A percentile compares a stretch with the other conserved stretches of the same genome.
These are phyloP conservation scores for Sycobia sp. DNA, from an alignment of 1,140 invertebrate genomes.

Conservation along the genomic window DNA sequence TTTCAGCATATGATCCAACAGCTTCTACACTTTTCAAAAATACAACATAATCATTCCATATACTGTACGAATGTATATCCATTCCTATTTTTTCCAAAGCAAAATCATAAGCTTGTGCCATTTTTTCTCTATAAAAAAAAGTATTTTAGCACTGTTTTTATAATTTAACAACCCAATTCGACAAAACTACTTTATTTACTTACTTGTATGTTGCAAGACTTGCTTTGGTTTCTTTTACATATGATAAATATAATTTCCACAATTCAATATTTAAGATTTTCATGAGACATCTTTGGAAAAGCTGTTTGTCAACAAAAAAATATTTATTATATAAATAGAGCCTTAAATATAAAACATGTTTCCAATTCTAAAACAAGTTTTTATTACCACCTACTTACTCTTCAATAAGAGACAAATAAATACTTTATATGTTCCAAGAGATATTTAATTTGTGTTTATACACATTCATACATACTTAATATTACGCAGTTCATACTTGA, in stretches of 20 bases:
- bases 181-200: constrained; percentile 54
- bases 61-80: constrained; percentile 93
- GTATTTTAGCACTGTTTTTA: constrained; percentile 5
- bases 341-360: constrained; percentile 25
- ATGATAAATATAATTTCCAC: constrained; percentile 97
- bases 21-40: constrained; percentile 98
- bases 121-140: constrained; percentile 88
- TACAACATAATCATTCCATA: constrained; percentile 97
- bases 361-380: constrained; percentile 23
- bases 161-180: constrained; percentile 13
- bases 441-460: constrained; percentile 28
- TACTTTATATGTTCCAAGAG: constrained; percentile 32
- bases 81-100: constrained; percentile 98
- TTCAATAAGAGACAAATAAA: constrained; percentile 29
- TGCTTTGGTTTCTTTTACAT: constrained; percentile 97
- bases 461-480: constrained; percentile 28
- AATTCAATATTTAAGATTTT: constrained; percentile 98
- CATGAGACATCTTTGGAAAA: constrained; percentile 97
- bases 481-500: constrained; percentile 20
- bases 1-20: constrained; percentile 97
- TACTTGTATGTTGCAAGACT: constrained; percentile 93
- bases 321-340: constrained; percentile 28
- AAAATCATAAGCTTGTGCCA: constrained; percentile 99
- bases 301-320: constrained; percentile 65
- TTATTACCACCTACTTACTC: constrained; percentile 29